Evolutionary conservation across 2,113 vertebrate species (phyloP).

Genomic region (Aegithalos caudatus): DNA sequence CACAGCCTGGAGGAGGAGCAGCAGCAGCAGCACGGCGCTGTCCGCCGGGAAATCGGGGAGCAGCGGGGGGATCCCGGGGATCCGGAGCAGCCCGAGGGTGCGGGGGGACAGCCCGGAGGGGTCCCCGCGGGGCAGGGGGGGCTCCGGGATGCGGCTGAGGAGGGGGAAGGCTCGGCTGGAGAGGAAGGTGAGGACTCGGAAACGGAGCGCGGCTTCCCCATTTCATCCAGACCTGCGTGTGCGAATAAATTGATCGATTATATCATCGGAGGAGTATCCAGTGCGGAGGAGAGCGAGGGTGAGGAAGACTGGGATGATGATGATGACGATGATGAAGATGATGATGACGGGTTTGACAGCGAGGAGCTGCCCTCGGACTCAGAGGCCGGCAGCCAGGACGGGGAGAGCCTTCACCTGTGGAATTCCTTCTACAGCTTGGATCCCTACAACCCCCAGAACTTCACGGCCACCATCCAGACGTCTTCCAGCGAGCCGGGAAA

Average conservation of each 20-base stretch:
- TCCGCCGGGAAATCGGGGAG: background rate
- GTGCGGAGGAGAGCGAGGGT: slow-evolving; percentile 70
- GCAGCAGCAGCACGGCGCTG: slow-evolving; percentile 19
- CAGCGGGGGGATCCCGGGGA: background rate
- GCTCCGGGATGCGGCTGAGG: background rate
- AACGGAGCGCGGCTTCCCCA: background rate
- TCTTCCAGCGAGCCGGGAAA: background rate
- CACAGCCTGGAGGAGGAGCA: slow-evolving; percentile 90
- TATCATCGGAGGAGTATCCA: slow-evolving; percentile 86
- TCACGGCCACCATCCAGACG: slow-evolving; percentile 80
- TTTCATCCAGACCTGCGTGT: slow-evolving; percentile 67
- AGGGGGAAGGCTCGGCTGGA: background rate
- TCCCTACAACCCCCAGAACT: slow-evolving; percentile 88
- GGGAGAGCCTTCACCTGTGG: slow-evolving; percentile 79
- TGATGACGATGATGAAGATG: slow-evolving; percentile 66
- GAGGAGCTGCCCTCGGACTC: slow-evolving; percentile 77
- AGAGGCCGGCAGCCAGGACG: slow-evolving; percentile 47
- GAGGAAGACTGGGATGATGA: slow-evolving; percentile 68
- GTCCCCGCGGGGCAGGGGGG: background rate
- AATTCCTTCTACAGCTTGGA: slow-evolving; percentile 80
- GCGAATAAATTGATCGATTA: slow-evolving; percentile 89
- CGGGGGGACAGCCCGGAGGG: background rate
- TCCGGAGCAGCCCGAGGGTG: background rate
- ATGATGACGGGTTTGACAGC: slow-evolving; percentile 86
- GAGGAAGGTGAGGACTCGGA: background rate